A percentile compares a stretch with the other conserved stretches of the same genome.
These are phyloP conservation scores for Artibeus lituratus DNA, from an alignment of 2,797 vertebrate species.

Conservation along the genomic window DNA sequence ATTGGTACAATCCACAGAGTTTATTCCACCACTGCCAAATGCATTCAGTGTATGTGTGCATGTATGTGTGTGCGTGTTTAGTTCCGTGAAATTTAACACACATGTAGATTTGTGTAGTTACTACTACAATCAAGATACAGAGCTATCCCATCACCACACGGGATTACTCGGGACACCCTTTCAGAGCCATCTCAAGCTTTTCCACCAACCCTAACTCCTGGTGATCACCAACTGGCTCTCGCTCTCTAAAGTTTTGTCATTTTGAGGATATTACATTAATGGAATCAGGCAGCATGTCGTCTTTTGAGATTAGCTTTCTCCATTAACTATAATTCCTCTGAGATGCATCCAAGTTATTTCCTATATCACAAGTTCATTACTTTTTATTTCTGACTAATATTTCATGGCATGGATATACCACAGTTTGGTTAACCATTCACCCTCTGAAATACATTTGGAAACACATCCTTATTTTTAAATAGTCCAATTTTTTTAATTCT, in stretches of 20 bases:
- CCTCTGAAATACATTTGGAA: not conserved
- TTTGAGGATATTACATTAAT: not conserved
- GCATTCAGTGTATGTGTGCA: not conserved
- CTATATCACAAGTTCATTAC: not conserved
- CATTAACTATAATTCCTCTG: not conserved
- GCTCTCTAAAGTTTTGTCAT: not conserved
- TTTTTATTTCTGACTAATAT: not conserved
- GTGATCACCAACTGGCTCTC: not conserved
- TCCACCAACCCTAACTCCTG: not conserved
- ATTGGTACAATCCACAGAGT: not conserved
- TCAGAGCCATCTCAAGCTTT: not conserved
- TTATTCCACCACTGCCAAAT: not conserved
- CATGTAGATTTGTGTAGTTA: not conserved
- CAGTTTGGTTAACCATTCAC: not conserved
- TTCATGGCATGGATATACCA: not conserved
- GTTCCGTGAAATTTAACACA: not conserved
- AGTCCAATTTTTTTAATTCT: slow-evolving; percentile 21
- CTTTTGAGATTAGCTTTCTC: not conserved
- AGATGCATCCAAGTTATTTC: not conserved
- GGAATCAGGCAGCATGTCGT: not conserved
- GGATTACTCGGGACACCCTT: not conserved
- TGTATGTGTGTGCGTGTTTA: not conserved
- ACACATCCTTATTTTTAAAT: not conserved
- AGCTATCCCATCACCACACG: not conserved
- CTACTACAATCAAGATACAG: not conserved